Evolutionary conservation across 2,888 invertebrate genomes (phyloP), one percentile per base, ranked within the genome.

Genomic region (Cephus pulcher): DNA sequence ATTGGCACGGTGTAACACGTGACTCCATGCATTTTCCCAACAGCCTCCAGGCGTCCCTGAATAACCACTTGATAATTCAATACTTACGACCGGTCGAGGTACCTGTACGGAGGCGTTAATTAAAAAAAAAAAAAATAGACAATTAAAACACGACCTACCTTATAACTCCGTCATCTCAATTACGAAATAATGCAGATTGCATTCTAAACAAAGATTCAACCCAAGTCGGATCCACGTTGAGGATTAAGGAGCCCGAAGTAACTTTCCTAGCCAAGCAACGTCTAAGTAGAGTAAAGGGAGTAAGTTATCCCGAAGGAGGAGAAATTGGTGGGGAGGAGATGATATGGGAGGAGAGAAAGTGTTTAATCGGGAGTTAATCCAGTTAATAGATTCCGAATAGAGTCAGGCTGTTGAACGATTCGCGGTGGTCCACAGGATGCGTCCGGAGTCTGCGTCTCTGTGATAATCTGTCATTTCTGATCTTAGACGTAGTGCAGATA

Each of bases 371-470:
- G 85, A 87, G 87, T 89, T 89, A 89, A 89, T 89, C 88, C 88
- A 84, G 88, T 89, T 89, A 88, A 89, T 89, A 89, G 88, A 89
- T 89, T 88, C 86, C 83, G 86, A 86, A 86, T 86, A 84, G 85
- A 87, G 86, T 85, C 86, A 86, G 84, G 85, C 83, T 70, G 40
- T 40, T 15, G 40, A 15, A 40, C 40, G 40, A 40, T 15, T 40
- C 40, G 40, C 15, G 40, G 40, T 40, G 40, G 40, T 40, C 40
- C 40, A 37, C 37, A 15, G 40, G 40, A 40, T 40, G 40, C 40
- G 4, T 40, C 40, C 4, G 40, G 40, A 40, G 15, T 4, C 40
- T 40, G 37, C 1, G 37, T 37, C 37, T 37, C 12, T 40, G 15
- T 6, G 6, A 15, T 40, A 15, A 40, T 40, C 40, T 40, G 40